Evolutionary conservation across 2,888 invertebrate species (phyloP).

Genomic region (Tyria jacobaeae): DNA sequence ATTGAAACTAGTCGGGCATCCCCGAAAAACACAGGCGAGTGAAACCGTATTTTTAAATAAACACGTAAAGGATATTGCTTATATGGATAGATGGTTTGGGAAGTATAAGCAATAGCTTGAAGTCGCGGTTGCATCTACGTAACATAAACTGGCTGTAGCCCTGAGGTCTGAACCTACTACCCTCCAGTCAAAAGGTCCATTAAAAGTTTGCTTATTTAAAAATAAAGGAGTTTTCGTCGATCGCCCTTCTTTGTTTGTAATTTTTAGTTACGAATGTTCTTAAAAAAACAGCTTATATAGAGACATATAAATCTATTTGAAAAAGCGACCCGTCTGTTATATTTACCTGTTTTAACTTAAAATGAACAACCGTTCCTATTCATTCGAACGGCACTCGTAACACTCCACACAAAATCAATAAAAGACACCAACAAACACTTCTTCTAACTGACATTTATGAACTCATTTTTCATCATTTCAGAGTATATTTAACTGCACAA

Average conservation of each 20-base stretch:
- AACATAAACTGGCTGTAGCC: too few species aligned
- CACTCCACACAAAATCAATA: slow-evolving; percentile 43
- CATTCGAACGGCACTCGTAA: slow-evolving; percentile 9
- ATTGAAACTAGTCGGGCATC: too few species aligned
- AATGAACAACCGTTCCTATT: neutral
- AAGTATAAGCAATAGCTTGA: too few species aligned
- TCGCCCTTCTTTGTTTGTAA: neutral
- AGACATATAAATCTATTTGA: neutral
- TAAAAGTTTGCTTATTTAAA: too few species aligned
- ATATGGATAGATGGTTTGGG: too few species aligned
- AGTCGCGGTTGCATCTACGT: too few species aligned
- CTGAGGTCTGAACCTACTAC: too few species aligned
- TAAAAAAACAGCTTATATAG: neutral
- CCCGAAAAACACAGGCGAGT: too few species aligned
- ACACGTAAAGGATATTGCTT: too few species aligned
- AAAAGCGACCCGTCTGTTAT: neutral
- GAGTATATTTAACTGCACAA: slow-evolving; percentile 11
- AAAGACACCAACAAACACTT: slow-evolving; percentile 33
- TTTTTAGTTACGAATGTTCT: neutral
- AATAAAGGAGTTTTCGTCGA: too few species aligned
- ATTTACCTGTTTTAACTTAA: slow-evolving; percentile 20
- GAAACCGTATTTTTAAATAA: too few species aligned
- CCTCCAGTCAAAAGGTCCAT: too few species aligned
- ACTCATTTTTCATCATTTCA: neutral
- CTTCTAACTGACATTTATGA: slow-evolving; percentile 8